Base-by-base conservation (phyloP, 2,797 vertebrate species). In the Vespertilio murinus region DNA sequence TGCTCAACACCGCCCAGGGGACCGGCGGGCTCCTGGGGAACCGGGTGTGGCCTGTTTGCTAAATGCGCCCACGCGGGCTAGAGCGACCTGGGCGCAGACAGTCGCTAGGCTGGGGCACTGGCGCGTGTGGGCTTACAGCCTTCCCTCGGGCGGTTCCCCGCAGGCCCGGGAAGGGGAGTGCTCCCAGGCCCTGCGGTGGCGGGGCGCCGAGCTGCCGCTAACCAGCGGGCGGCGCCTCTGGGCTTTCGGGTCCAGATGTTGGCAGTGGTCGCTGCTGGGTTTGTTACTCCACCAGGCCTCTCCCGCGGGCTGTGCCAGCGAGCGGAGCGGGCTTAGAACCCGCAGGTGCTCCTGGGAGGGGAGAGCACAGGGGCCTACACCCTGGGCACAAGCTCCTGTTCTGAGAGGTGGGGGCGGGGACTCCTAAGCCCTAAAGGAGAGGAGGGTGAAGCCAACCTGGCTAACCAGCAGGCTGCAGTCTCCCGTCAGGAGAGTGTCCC, bases 131-230 rank as follows among this genome's bases (percentile, higher is more conserved):
- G 42, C 7, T 3, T 6, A 17, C 6, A 8, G 69, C 35, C 74
- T 74, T 7, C 56, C 61, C 6, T 2, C 17, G 10, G 69, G 97
- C 96, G 96, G 86, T 98, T 98, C 96, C 98, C 85, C 6, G 8
- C 99, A 98, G 99, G 98, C 98, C 98, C 98, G 97, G 25, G 25
- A 61, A 61, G 59, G 59, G 87, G 95, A 90, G 30, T 47, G 49
- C 88, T 52, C 33, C 4, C 23, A 0, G 35, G 64, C 77, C 85
- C 28, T 56, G 95, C 95, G 88, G 33, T 61, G n/a, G 65, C 64
- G 28, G 52, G 69, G 67, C 10, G 69, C 87, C 85, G 86, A 69
- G 91, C 90, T n/a, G 81, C 85, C 88, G 70, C 89, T 64, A 40
- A 11, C 33, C 40, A 77, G 74, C n/a, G 1, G 65, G 35, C 47